Percentiles rank a stretch among this genome's conserved stretches.
Conservation (phyloP, 2,113 vertebrate genomes). For the Oreochromis niloticus region DNA sequence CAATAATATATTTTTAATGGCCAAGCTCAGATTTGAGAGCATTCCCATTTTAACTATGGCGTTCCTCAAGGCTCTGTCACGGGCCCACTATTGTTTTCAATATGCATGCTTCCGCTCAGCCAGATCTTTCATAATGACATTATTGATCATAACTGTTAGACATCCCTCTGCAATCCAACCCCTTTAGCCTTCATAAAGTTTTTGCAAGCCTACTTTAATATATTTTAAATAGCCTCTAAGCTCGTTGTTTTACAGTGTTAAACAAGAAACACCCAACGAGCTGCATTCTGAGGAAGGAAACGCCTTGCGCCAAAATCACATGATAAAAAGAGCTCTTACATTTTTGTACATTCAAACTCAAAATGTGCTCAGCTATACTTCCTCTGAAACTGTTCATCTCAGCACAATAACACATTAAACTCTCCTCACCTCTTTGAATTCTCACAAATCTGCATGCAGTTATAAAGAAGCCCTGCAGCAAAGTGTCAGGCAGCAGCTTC, state of each 20-base stretch:
- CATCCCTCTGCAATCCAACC: neutral
- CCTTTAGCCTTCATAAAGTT: neutral
- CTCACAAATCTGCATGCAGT: constrained; percentile 3
- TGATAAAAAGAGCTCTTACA: neutral
- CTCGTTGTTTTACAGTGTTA: neutral
- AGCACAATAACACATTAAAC: constrained; percentile 36
- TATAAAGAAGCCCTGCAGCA: constrained; percentile 9
- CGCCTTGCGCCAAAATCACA: neutral
- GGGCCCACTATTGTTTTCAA: neutral
- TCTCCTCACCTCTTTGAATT: neutral
- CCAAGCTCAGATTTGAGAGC: neutral
- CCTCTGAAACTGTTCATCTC: constrained; percentile 2
- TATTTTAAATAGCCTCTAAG: neutral
- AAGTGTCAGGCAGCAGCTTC: constrained; percentile 19
- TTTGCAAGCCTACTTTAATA: neutral
- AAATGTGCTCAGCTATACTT: neutral
- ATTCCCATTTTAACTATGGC: neutral
- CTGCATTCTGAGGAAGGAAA: neutral
- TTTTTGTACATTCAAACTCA: neutral
- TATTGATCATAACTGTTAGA: neutral
- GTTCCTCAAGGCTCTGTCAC: neutral
- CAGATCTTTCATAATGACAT: neutral
- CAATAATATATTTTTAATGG: neutral
- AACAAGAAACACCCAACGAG: neutral
- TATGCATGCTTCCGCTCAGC: neutral